Conservation (phyloP, 2,797 vertebrate species). For the Scarus forsteni region DNA sequence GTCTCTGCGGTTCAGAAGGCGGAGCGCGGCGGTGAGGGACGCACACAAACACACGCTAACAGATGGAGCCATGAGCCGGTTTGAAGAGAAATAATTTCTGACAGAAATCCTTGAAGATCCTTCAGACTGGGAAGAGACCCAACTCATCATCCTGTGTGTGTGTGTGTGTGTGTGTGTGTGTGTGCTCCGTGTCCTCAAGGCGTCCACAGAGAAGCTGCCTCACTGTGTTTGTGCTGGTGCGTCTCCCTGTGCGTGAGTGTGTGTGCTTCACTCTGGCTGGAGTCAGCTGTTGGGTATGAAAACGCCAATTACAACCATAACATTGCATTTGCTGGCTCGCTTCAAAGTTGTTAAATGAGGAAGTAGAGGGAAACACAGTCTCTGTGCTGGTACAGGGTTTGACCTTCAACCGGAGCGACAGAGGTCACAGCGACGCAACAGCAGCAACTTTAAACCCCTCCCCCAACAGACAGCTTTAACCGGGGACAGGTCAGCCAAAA, state of each 20-base stretch:
- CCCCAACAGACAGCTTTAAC: too few relatives aligned
- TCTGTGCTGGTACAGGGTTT: not conserved
- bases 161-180: too few relatives aligned
- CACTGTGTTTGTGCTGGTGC: slow-evolving; percentile 17
- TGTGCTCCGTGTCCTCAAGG: slow-evolving; percentile 39
- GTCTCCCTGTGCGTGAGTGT: not conserved
- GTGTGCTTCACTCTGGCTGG: slow-evolving; percentile 22
- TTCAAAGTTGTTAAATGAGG: not conserved
- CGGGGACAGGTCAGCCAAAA: too few relatives aligned
- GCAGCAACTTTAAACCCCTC: too few relatives aligned
- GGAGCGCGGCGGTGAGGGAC: not conserved
- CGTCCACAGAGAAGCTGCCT: slow-evolving; percentile 39
- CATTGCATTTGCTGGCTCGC: not conserved
- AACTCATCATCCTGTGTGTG: slow-evolving; percentile 24
- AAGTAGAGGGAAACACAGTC: not conserved
- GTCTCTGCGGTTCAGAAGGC: slow-evolving; percentile 14
- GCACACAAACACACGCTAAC: slow-evolving; percentile 18
- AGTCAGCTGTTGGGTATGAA: slow-evolving; percentile 36
- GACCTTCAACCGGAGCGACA: too few relatives aligned
- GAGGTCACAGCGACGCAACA: too few relatives aligned
- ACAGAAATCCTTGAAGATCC: slow-evolving; percentile 66
- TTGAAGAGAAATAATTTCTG: slow-evolving; percentile 64
- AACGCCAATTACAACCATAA: slow-evolving; percentile 33
- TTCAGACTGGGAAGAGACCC: slow-evolving; percentile 56
- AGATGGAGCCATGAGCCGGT: slow-evolving; percentile 50